Conservation (phyloP, 2,888 invertebrate genomes). For the Ectropis crepuscularia region DNA sequence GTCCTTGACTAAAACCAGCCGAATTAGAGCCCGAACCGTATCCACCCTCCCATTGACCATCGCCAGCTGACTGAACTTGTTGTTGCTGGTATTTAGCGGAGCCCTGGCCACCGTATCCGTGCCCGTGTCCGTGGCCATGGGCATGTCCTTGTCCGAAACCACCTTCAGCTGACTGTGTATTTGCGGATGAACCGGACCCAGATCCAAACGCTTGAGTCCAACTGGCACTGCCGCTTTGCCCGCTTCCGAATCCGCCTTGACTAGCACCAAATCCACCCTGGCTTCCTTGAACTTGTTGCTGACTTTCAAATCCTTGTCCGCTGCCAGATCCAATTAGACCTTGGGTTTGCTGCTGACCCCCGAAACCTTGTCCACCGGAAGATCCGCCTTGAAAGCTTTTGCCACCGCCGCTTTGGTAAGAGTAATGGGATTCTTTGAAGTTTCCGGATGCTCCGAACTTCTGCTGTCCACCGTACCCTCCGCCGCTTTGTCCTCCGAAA, state of each 20-base stretch:
- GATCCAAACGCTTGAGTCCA: conserved; percentile 27
- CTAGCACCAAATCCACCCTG: conserved; percentile 12
- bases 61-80: conserved; percentile 26
- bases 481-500: conserved; percentile 4
- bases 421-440: conserved; percentile 40
- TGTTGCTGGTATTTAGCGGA: conserved; percentile 17
- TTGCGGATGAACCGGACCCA: conserved; percentile 25
- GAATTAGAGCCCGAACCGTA: conserved; percentile 15
- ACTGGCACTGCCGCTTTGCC: conserved; percentile 15
- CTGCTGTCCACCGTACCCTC: conserved; percentile 25
- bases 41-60: conserved; percentile 22
- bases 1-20: conserved; percentile 24
- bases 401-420: conserved; percentile 33
- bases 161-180: conserved; percentile 16
- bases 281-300: not conserved
- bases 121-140: conserved; percentile 12
- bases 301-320: conserved; percentile 15
- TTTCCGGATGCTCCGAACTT: conserved; percentile 31
- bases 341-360: conserved; percentile 18
- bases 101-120: conserved; percentile 12
- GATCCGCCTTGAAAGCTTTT: conserved; percentile 25
- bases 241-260: conserved; percentile 11
- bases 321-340: conserved; percentile 5
- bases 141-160: conserved; percentile 21
- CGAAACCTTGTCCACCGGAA: conserved; percentile 22